Percentiles rank a stretch among this genome's conserved stretches.
Conservation (phyloP, 2,888 invertebrate genomes). For the Alloscopus bannaensis region DNA sequence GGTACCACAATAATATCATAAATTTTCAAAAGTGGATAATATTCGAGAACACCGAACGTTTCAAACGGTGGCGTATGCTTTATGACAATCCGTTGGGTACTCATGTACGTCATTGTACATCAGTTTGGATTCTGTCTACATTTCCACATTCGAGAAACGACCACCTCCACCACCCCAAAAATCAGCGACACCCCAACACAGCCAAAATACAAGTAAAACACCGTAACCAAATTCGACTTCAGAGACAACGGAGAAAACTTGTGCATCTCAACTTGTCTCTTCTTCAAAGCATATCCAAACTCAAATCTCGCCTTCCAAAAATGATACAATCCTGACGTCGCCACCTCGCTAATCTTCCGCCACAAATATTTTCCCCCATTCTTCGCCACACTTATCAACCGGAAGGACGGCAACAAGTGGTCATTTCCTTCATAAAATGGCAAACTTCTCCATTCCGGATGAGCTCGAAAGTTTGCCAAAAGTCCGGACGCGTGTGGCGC, state of each 20-base stretch:
- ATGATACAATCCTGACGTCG: background rate
- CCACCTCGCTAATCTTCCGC: background rate
- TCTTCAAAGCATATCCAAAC: background rate
- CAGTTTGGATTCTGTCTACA: no score
- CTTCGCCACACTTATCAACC: background rate
- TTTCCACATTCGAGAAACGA: no score
- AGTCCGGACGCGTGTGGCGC: background rate
- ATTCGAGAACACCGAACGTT: no score
- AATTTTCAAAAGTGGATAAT: no score
- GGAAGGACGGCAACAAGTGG: background rate
- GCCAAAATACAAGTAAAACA: background rate
- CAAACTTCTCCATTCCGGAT: background rate
- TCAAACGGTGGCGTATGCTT: no score
- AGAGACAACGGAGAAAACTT: background rate
- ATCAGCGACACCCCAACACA: background rate
- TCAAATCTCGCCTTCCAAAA: background rate
- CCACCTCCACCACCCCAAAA: background rate
- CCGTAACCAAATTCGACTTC: background rate
- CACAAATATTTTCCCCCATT: background rate
- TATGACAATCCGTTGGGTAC: no score
- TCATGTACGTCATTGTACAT: no score
- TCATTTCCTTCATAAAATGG: background rate
- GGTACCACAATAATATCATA: no score
- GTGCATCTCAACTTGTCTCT: background rate
- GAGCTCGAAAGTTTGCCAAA: background rate